phyloP scores from a whole-genome alignment of 2,797 vertebrate species.

The Xiphorhynchus erythropygius region DNA sequence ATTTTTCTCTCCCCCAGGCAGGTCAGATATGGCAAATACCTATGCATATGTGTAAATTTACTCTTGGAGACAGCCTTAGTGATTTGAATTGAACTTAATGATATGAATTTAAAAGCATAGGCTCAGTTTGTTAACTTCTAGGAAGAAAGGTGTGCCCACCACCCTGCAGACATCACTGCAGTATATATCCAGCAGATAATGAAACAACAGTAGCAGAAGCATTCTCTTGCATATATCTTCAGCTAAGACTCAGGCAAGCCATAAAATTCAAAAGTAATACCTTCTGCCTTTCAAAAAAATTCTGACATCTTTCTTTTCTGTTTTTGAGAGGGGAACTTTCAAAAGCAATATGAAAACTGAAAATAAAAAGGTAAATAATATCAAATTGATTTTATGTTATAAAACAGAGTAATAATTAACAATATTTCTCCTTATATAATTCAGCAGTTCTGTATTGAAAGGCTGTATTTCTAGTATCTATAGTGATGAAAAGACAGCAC shows the following conservation, averaged over 20 bases:
- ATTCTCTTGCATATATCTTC: background rate
- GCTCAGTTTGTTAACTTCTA: background rate
- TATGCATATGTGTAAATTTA: background rate
- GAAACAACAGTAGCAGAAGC: background rate
- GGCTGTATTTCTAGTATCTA: background rate
- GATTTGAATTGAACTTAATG: background rate
- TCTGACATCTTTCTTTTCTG: background rate
- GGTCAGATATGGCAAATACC: background rate
- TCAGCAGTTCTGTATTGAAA: slow-evolving; percentile 20
- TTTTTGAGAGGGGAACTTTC: background rate
- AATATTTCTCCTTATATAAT: background rate
- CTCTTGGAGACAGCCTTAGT: background rate
- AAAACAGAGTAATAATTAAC: background rate
- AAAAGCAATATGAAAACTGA: background rate
- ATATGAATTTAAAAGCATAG: background rate
- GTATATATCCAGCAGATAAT: background rate
- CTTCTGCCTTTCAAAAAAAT: background rate
- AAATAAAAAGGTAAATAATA: background rate
- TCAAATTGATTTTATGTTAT: background rate
- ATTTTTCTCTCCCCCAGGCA: background rate
- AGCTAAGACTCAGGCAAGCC: background rate
- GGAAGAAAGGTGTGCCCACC: background rate
- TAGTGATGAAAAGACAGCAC: slow-evolving; percentile 1
- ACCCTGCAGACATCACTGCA: background rate
- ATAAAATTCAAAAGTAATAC: background rate